Evolutionary conservation across 2,113 vertebrate species (phyloP), one percentile per base, ranked within the genome.

Genomic region (Periophthalmus modestus): DNA sequence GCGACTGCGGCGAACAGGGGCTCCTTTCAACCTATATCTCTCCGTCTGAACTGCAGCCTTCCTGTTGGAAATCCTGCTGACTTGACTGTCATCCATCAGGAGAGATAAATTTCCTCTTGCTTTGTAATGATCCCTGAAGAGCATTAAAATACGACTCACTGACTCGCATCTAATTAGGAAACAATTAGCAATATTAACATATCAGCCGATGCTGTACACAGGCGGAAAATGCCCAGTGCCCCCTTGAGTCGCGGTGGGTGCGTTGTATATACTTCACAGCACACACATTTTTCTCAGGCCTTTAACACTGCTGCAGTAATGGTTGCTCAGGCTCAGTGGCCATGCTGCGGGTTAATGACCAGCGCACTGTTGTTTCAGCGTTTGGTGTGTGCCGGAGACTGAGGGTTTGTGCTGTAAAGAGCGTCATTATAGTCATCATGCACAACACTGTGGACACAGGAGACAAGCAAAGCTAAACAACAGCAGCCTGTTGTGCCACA

Each of bases 141-240:
- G 89, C 74, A 87, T 87, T 88, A 85, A 89, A 87, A 74, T 83
- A 84, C 85, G 68, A 89, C 73, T 88, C 89, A 88, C 74, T 90
- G 87, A 89, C 81, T 90, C 66, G 71, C 85, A 89, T 84, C 85
- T 87, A 90, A 92, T 93, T 90, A 87, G 87, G 83, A 91, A 85
- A 91, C 87, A 92, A 93, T 91, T 93, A 91, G 89, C 57, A 76
- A 88, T 87, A 89, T 92, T 89, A 89, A 84, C 86, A 89, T 78
- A 89, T 89, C 80, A 83, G 75, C 83, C 73, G 19, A 65, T 71
- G 85, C 72, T 75, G 75, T 74, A 79, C 75, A 81, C 70, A 68
- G 78, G 75, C 77, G 72, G 77, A 69, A 70, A 87, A 77, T 75
- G 80, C 46, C 80, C 82, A 72, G 81, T 65, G 82, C 72, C 80